Evolutionary conservation across 37 sponge, comb jelly and placozoan genomes (phyloP).

Genomic region (Hormiphora californensis): DNA sequence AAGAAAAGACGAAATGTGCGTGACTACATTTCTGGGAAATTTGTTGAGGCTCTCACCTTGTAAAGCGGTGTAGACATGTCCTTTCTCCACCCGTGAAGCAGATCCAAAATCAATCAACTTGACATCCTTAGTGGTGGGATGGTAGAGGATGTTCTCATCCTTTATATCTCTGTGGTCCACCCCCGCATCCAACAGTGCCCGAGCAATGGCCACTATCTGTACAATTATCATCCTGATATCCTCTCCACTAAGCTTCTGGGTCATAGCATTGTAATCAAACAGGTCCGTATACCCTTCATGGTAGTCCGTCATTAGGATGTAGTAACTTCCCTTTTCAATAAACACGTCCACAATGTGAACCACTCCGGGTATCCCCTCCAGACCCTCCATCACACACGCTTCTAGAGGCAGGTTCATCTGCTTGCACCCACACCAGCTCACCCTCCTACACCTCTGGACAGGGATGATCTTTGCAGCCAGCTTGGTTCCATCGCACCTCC

Average conservation of each 20-base stretch:
- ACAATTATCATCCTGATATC: background rate
- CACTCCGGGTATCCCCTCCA: background rate
- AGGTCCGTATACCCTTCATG: conserved; percentile 13
- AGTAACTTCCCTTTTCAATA: conserved; percentile 42
- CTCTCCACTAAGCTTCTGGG: background rate
- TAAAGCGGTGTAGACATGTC: background rate
- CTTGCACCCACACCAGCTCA: background rate
- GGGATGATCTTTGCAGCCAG: conserved; percentile 47
- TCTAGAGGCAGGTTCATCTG: conserved; percentile 2
- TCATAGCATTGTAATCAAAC: conserved; percentile 35
- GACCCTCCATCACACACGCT: background rate
- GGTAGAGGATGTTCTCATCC: conserved; percentile 48
- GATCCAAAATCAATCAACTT: conserved; percentile 37
- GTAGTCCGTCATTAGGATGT: conserved; percentile 19
- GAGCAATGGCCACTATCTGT: background rate
- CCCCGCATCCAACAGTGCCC: background rate
- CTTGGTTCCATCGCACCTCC: background rate
- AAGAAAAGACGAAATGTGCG: no score
- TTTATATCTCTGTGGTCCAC: conserved; percentile 45
- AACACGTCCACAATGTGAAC: conserved; percentile 13
- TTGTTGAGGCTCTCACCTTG: no score
- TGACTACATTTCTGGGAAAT: no score
- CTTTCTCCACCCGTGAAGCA: background rate
- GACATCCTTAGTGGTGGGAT: background rate
- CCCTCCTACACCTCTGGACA: background rate